Base-by-base conservation (phyloP, 2,888 invertebrate species). In the Limnephilus lunatus region DNA sequence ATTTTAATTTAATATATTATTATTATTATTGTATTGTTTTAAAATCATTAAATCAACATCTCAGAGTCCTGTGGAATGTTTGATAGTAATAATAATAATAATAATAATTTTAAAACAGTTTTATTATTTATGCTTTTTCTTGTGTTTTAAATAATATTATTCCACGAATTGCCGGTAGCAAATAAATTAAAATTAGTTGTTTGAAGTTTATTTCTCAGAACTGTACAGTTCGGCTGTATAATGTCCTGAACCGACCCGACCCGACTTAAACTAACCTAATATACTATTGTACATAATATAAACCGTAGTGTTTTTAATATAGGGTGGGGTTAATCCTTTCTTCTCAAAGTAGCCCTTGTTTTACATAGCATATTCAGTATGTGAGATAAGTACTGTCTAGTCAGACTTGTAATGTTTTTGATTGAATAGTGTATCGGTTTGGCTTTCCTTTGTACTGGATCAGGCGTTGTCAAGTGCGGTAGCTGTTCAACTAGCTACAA, bases 371-470 rank as follows among this genome's bases (percentile, higher is more conserved):
- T 81, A 91, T 89, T 92, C 92, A 91, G 90, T 92, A 93, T 90
- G 68, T 88, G 91, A 93, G 90, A 90, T 89, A 91, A 92, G 68
- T 92, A 93, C 93, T 91, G 93, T 93, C 93, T 93, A 93, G 93
- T 93, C 93, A 93, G 93, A 91, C 93, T 93, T 80, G 85, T 90
- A 83, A 92, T 39, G 87, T 39, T 91, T 86, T 92, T 87, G 90
- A 87, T 90, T 91, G 91, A 90, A 88, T 92, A 92, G 90, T 87
- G 85, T 92, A 86, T 39, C 35, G 15, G 44, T 86, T 86, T 44
- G 39, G 86, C 86, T 86, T 86, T 48, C 48, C 86, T 86, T 86
- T 86, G 86, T n/a, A 15, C 83, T 39, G 39, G 39, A n/a, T 35
- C 83, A 83, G 83, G 25, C 35, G 83, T 83, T 39, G 68, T 82